Evolutionary conservation across 1,140 invertebrate genomes (phyloP), one percentile per base, ranked within the genome.

Genomic region (Pygmarrhopalites habei): DNA sequence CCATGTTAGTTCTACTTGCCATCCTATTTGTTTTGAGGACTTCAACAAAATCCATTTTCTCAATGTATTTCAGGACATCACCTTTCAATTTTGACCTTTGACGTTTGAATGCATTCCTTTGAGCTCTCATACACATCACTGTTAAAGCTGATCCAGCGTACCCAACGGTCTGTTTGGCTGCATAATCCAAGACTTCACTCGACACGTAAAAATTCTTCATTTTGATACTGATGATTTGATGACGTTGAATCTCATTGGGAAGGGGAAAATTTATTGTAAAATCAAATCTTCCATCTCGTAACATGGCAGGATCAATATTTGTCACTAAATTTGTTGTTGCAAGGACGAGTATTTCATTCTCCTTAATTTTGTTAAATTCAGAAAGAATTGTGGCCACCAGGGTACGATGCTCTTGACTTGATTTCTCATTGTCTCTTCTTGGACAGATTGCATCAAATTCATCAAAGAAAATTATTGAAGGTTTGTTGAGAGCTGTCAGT

Each of bases 371-470:
- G 19, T 56, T 56, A 28, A 56, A 56, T 41, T 56, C 53, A 3
- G 53, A 25, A 3, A 56, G 35, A 2, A 56, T 14, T 39, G 53
- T 56, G 5, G 19, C 53, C 3, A 56, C 53, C 14, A 56, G 7
- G 12, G 53, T 56, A 2, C 53, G 53, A 21, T 56, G 53, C 10
- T 17, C 29, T 21, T 19, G 7, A 56, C 7, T 21, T 5, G 44
- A 47, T 2, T 14, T 5, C 12, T 39, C 30, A 3, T 14, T 14
- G 21, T 41, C 35, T 56, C 53, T 35, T 30, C 30, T 21, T 17
- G 53, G 30, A 28, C 53, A 56, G 5, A 56, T 35, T 3, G 53
- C 19, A 39, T 56, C 53, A 56, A 56, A 56, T 56, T 56, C 53
- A 39, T 56, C 53, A 23, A 56, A 56, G 19, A 56, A 56, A 7